Conservation (phyloP, 1,140 invertebrate genomes). For the Parapsyche elsis region DNA sequence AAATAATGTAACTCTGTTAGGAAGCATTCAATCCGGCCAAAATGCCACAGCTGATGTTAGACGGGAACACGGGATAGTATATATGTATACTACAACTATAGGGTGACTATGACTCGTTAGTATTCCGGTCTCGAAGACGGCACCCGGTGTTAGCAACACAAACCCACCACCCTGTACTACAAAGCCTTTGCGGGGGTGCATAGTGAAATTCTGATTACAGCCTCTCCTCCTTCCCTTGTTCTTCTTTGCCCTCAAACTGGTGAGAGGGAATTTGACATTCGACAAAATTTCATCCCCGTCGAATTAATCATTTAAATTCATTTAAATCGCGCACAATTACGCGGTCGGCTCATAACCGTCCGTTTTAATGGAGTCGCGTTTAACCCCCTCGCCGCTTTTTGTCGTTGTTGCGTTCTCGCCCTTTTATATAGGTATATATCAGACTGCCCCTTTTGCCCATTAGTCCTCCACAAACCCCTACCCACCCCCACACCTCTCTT, state of each 20-base stretch:
- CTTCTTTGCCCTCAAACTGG: background rate
- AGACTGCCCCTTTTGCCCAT: background rate
- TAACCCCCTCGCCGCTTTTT: conserved; percentile 35
- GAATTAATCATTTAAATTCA: conserved; percentile 30
- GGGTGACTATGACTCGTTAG: conserved; percentile 31
- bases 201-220: conserved; percentile 35
- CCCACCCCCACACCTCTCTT: background rate
- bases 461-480: background rate
- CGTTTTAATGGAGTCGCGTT: conserved; percentile 36
- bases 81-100: background rate
- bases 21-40: conserved; percentile 47
- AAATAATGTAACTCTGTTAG: conserved; percentile 54
- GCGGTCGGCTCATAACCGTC: conserved; percentile 35
- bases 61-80: background rate
- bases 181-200: conserved; percentile 36
- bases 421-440: background rate
- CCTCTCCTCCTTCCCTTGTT: background rate
- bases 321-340: conserved; percentile 37
- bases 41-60: conserved; percentile 31
- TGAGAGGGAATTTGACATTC: background rate
- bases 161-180: background rate
- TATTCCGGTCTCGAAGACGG: conserved; percentile 40
- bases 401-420: background rate
- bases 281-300: background rate
- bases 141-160: conserved; percentile 48